Evolutionary conservation across 2,888 invertebrate genomes (phyloP).

Genomic region (Cephus pygmeus): DNA sequence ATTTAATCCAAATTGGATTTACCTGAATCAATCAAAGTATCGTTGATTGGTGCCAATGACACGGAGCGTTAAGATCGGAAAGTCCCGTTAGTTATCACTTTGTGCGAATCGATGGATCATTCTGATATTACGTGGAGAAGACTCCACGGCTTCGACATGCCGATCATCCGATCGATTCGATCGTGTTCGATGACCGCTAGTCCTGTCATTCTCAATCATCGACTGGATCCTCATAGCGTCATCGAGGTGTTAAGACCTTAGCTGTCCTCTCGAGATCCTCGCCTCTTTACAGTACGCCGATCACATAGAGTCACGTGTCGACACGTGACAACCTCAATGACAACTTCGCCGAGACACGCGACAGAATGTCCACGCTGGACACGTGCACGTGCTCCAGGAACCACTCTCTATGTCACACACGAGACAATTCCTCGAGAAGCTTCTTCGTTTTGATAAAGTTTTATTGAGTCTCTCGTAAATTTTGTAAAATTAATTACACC

Average conservation of each 20-base stretch:
- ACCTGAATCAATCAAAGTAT: not conserved
- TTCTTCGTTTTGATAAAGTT: not conserved
- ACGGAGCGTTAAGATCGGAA: not conserved
- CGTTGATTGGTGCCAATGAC: not conserved
- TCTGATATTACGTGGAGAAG: not conserved
- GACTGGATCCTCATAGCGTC: not conserved
- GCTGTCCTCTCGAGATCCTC: not conserved
- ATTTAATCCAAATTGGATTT: not conserved
- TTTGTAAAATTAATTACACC: not conserved
- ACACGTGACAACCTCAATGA: conserved; percentile 16
- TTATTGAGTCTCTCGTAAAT: not conserved
- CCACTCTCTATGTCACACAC: not conserved
- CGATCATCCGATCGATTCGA: conserved; percentile 16
- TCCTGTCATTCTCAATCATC: conserved; percentile 4
- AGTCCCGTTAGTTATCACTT: not conserved
- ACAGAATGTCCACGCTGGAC: conserved; percentile 11
- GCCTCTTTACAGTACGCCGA: not conserved
- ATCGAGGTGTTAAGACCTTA: not conserved
- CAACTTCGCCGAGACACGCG: conserved; percentile 7
- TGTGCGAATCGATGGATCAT: not conserved
- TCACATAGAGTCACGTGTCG: conserved; percentile 24
- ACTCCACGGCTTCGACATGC: not conserved
- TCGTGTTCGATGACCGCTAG: conserved; percentile 9
- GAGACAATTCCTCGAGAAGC: not conserved
- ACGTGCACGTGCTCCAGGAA: conserved; percentile 24